These are phyloP conservation scores for Leiothrix lutea DNA, from an alignment of 2,113 vertebrate species.

Conservation along the genomic window DNA sequence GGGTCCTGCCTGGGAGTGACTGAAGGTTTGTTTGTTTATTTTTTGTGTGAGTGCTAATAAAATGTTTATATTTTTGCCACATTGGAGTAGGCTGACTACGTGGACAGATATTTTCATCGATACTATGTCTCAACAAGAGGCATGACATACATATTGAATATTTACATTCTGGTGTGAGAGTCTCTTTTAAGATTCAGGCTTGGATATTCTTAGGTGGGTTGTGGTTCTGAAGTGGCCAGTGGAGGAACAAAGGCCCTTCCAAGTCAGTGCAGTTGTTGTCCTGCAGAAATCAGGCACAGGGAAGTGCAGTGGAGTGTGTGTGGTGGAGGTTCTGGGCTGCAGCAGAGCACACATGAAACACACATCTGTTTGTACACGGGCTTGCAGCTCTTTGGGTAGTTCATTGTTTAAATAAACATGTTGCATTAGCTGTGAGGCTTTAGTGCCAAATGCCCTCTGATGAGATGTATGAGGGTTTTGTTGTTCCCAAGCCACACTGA, in stretches of 20 bases:
- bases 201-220: neutral
- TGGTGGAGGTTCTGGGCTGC: neutral
- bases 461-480: constrained; percentile 4
- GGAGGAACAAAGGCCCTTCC: neutral
- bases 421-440: neutral
- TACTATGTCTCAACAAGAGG: neutral
- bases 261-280: neutral
- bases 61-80: neutral
- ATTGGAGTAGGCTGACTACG: neutral
- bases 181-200: neutral
- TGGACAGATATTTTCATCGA: neutral
- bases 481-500: neutral
- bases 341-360: neutral
- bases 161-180: neutral
- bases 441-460: constrained; percentile 6
- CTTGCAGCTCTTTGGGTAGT: neutral
- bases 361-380: constrained; percentile 2
- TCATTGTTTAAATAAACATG: constrained; percentile 41
- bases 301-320: neutral
- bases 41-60: neutral
- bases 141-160: neutral
- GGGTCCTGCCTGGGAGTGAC: neutral
- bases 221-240: neutral
- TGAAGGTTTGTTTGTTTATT: neutral
- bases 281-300: neutral